Base-by-base conservation (phyloP, 2,113 vertebrate species). In the Cnemophilus loriae region DNA sequence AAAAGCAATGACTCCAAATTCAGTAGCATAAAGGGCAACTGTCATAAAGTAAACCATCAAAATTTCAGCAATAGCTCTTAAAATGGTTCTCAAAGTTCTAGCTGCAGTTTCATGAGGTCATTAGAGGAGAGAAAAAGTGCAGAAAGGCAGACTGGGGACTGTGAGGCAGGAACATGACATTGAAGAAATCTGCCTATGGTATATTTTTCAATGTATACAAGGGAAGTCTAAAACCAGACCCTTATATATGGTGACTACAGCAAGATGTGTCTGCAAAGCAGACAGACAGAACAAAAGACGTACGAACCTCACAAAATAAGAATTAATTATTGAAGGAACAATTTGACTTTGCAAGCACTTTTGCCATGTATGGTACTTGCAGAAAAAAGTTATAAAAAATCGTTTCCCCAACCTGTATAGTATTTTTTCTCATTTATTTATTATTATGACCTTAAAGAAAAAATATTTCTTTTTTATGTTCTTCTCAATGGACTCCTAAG, bases 391-490 rank as follows among this genome's bases (percentile, higher is more conserved):
- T 63, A 50, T 24, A 7, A 75, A 80, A 83, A 86, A 33, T 61
- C 0, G 42, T 88, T 71, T 75, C 16, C 16, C 21, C 11, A 41
- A 56, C 10, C 6, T 81, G 41, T 37, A 65, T 65, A 60, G 50
- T 73, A 55, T 15, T 30, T 69, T 71, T 90, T 92, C 87, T 83
- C 64, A 95, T 91, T 95, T 94, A 89, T 89, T 96, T 82, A 63
- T 91, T 93, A 64, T 73, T 96, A 83, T 44, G 16, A 75, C 11
- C 84, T 90, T 55, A 63, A 61, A 94, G 41, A 95, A 95, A 92
- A 84, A 73, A 80, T 67, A 89, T 50, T 95, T 41, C 22, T 76
- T 90, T 97, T 96, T 94, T 89, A 74, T 92, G 41, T 82, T 94
- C 41, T 67, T 97, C 76, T 78, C 26, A 69, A 23, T 26, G 32